phyloP scores from a whole-genome alignment of 2,888 invertebrate genomes.

The Cheilosia vulpina region DNA sequence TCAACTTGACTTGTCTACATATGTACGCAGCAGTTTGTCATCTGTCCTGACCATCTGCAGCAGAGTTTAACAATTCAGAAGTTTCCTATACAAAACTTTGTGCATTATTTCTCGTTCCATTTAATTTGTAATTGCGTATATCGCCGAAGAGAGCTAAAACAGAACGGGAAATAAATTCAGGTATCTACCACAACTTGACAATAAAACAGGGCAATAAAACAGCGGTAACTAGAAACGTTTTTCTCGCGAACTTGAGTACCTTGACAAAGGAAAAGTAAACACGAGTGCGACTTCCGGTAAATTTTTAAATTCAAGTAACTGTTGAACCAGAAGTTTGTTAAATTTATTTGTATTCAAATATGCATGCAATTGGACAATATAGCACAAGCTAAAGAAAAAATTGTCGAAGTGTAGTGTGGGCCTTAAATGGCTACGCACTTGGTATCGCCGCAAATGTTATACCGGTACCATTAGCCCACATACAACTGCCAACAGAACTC shows the following conservation, averaged over 20 bases:
- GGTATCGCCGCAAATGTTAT: too few species aligned
- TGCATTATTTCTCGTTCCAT: too few species aligned
- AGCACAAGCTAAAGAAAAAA: background rate
- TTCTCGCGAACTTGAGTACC: background rate
- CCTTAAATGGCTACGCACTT: too few species aligned
- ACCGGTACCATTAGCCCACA: background rate
- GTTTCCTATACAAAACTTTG: too few species aligned
- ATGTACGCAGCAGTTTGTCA: too few species aligned
- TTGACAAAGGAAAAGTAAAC: background rate
- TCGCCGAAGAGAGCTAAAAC: too few species aligned
- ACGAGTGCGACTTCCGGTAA: background rate
- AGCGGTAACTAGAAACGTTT: background rate
- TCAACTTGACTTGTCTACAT: too few species aligned
- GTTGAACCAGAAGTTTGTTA: background rate
- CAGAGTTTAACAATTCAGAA: too few species aligned
- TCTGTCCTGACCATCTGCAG: too few species aligned
- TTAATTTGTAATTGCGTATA: too few species aligned
- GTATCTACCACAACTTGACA: background rate
- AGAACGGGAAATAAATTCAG: background rate
- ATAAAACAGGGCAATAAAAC: background rate
- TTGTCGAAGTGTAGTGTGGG: too few species aligned
- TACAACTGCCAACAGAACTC: background rate
- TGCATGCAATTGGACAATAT: background rate
- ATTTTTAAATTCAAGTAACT: background rate
- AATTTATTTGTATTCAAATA: background rate